phyloP scores from a whole-genome alignment of 2,888 invertebrate species.

The Drymonia ruficornis region DNA sequence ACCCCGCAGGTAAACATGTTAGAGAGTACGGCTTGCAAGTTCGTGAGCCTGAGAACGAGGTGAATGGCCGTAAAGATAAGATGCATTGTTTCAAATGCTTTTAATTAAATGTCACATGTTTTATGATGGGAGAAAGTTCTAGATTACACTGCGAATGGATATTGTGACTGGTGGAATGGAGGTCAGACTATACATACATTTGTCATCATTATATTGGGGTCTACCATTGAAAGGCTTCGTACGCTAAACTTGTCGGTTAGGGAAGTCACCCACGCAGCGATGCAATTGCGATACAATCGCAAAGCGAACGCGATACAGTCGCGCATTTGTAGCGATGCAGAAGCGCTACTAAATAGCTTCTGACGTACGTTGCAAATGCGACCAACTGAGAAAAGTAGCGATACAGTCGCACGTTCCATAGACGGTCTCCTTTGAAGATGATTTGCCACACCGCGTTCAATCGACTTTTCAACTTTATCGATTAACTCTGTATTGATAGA shows the following conservation, averaged over 20 bases:
- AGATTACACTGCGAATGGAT: background rate
- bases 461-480: background rate
- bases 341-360: too few species aligned
- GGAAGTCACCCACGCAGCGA: too few species aligned
- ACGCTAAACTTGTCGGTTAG: background rate
- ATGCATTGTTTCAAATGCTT: constrained; percentile 9
- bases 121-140: background rate
- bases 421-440: too few species aligned
- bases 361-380: too few species aligned
- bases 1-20: constrained; percentile 62
- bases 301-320: too few species aligned
- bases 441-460: background rate
- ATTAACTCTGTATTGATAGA: too few species aligned
- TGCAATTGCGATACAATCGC: too few species aligned
- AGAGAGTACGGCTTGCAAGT: constrained; percentile 57
- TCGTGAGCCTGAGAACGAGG: constrained; percentile 63
- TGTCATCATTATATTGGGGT: background rate
- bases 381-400: too few species aligned
- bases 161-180: background rate
- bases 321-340: too few species aligned
- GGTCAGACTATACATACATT: background rate
- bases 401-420: too few species aligned
- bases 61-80: background rate
- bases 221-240: background rate
- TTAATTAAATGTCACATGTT: background rate